phyloP scores from a whole-genome alignment of 2,113 vertebrate genomes.

The Hyaena hyaena region DNA sequence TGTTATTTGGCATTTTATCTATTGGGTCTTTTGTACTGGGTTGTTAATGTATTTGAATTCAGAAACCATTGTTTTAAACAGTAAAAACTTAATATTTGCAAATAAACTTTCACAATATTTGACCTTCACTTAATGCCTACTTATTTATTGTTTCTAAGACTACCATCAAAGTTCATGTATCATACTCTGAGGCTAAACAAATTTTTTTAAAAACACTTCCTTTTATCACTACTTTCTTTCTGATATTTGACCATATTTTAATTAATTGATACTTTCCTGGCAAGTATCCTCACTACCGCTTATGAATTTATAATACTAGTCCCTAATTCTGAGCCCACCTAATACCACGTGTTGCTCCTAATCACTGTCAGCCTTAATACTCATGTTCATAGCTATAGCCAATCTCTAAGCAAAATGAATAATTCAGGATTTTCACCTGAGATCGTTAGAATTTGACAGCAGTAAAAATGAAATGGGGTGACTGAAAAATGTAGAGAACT shows the following conservation, averaged over 20 bases:
- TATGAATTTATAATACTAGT: background rate
- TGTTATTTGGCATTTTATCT: background rate
- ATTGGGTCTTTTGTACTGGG: background rate
- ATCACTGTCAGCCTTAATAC: conserved; percentile 40
- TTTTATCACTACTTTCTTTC: background rate
- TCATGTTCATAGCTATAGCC: conserved; percentile 57
- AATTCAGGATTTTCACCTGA: conserved; percentile 77
- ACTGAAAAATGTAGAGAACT: conserved; percentile 34
- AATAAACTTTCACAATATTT: background rate
- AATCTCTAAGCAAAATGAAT: conserved; percentile 78
- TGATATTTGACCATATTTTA: background rate
- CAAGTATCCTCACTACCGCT: background rate
- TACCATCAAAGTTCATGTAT: background rate
- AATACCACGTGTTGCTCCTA: background rate
- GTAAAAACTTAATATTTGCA: background rate
- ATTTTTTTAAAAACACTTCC: background rate
- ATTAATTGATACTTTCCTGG: background rate
- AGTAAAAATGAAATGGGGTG: conserved; percentile 62
- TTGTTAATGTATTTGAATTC: background rate
- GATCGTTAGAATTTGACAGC: conserved; percentile 47
- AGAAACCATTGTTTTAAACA: background rate
- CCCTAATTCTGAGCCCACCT: conserved; percentile 46
- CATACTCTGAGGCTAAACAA: background rate
- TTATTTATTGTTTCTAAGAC: background rate
- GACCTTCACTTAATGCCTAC: background rate